phyloP scores from a whole-genome alignment of 2,888 invertebrate species.

The Caradrina clavipalpis region DNA sequence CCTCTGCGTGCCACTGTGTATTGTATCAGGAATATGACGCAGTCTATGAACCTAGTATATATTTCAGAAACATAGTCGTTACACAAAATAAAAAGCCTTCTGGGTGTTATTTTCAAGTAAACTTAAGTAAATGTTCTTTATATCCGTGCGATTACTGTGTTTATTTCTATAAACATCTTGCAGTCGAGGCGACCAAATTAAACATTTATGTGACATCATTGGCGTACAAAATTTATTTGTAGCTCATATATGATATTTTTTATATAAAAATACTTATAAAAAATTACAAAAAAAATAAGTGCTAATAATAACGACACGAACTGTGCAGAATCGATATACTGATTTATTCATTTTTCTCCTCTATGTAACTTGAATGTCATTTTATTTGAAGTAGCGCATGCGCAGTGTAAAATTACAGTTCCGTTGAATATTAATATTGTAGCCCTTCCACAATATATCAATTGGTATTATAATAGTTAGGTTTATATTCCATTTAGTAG shows the following conservation, averaged over 20 bases:
- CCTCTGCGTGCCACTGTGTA: constrained; percentile 22
- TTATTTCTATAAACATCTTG: constrained; percentile 34
- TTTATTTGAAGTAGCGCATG: constrained; percentile 8
- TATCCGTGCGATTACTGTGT: constrained; percentile 39
- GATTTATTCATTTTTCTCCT: constrained; percentile 49
- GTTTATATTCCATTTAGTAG: constrained; percentile 48
- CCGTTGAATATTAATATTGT: constrained; percentile 22
- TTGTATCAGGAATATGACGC: constrained; percentile 51
- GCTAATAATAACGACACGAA: constrained; percentile 38
- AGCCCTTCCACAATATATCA: constrained; percentile 15
- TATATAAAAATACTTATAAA: constrained; percentile 45
- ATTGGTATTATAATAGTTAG: constrained; percentile 41
- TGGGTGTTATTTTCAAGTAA: constrained; percentile 47
- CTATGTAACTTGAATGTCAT: constrained; percentile 30
- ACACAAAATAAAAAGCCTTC: constrained; percentile 30
- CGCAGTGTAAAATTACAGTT: constrained; percentile 8
- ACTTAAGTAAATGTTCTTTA: constrained; percentile 57
- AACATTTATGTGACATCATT: constrained; percentile 43
- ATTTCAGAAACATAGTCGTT: constrained; percentile 38
- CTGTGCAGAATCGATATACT: constrained; percentile 53
- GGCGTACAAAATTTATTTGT: constrained; percentile 62
- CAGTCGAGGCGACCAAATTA: constrained; percentile 51
- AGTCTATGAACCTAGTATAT: constrained; percentile 51
- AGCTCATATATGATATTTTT: constrained; percentile 55
- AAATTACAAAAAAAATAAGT: constrained; percentile 41